Base-by-base conservation (phyloP, 2,888 invertebrate species). In the Lymantria dispar region DNA sequence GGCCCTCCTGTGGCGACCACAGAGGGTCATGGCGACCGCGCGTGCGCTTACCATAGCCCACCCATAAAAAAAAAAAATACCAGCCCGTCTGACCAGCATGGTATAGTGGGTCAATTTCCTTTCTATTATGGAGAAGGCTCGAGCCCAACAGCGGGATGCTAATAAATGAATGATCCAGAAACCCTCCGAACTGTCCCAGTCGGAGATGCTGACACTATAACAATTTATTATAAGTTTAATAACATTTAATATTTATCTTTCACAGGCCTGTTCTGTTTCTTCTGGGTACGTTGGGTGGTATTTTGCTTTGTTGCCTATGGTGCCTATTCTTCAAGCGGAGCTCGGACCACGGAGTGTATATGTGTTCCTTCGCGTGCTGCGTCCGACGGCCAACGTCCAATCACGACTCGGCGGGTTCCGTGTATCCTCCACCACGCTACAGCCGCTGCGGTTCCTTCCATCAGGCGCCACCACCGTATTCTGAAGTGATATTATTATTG, bases 361-460 rank as follows among this genome's bases (percentile, higher is more conserved):
- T 79, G 77, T 83, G 82, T 49, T 80, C 84, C 11, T 68, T 85
- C 52, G 74, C 84, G 1, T 92, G 89, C 75, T 92, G 92, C 70
- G 75, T 83, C 48, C 88, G 89, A 3, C 79, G 87, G 0, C 78
- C 78, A 38, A 81, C 89, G 13, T 96, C 96, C 0, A 96, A 96
- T 69, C 94, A 94, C 29, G 95, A 96, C 78, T 96, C 95, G 0
- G 94, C 96, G 3, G 95, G 95, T 38, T 96, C 96, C 0, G 95
- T 95, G 71, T 96, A 95, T 82, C 95, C 95, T 0, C 96, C 96
- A 8, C 96, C 96, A 0, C 95, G 96, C 68, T 97, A 96, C 80
- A 96, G 96, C 77, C 94, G 96, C 74, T 96, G 96, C 74, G 95
- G 95, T 54, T 96, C 96, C 52, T 95, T 96, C 78, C 95, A 96